A percentile compares a stretch with the other conserved stretches of the same genome.
phyloP scores from a whole-genome alignment of 2,888 invertebrate species.

The Phasia obesa region DNA sequence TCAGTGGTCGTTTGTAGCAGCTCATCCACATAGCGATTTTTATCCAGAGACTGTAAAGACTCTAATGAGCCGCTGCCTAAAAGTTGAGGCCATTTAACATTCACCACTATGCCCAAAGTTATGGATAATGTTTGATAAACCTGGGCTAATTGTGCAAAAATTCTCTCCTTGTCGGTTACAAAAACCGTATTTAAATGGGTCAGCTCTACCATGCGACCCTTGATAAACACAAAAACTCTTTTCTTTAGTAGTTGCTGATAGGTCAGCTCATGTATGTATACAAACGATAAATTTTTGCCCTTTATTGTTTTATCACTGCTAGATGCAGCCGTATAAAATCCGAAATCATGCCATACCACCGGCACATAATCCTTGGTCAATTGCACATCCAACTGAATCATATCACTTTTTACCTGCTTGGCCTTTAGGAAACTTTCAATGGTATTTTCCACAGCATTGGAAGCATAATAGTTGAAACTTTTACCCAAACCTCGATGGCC shows the following conservation, averaged over 20 bases:
- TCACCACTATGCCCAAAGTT: conserved; percentile 96
- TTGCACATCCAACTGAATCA: conserved; percentile 99
- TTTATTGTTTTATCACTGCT: conserved; percentile 86
- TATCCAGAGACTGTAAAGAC: conserved; percentile 90
- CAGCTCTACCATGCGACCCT: conserved; percentile 86
- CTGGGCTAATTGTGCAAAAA: conserved; percentile 94
- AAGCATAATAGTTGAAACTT: conserved; percentile 88
- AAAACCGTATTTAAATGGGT: conserved; percentile 90
- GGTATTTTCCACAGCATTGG: conserved; percentile 92
- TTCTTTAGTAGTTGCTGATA: conserved; percentile 93
- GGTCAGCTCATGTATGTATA: conserved; percentile 96
- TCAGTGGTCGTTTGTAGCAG: conserved; percentile 91
- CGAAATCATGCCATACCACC: conserved; percentile 97
- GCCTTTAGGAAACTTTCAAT: conserved; percentile 96
- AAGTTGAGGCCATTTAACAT: conserved; percentile 98
- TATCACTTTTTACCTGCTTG: conserved; percentile 94
- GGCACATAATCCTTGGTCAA: conserved; percentile 96
- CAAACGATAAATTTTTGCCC: conserved; percentile 91
- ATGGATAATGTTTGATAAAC: conserved; percentile 90
- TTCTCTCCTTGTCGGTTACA: conserved; percentile 84
- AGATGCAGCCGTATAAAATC: conserved; percentile 84
- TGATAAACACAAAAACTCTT: conserved; percentile 90
- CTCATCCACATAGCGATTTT: conserved; percentile 94
- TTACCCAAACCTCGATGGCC: conserved; percentile 97
- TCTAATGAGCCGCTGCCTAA: conserved; percentile 92